A percentile compares a stretch with the other conserved stretches of the same genome.
phyloP scores from a whole-genome alignment of 2,113 vertebrate genomes.

The Camelus dromedarius region DNA sequence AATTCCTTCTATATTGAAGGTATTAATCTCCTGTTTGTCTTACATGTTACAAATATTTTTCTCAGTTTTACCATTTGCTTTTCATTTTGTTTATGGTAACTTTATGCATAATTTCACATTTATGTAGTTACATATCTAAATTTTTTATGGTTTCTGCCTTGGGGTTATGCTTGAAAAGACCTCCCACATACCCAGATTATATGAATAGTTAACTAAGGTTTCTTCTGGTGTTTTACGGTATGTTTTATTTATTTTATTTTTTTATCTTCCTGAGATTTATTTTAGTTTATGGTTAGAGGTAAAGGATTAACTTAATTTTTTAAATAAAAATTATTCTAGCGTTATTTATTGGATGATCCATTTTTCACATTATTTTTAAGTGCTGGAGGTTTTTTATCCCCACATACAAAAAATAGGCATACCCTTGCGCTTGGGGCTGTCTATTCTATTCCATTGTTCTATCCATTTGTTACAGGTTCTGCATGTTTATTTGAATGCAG shows the following conservation, averaged over 20 bases:
- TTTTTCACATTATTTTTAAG: constrained; percentile 39
- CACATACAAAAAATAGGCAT: neutral
- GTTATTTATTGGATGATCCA: neutral
- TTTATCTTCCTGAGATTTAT: constrained; percentile 4
- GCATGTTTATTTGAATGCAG: neutral
- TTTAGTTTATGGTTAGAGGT: neutral
- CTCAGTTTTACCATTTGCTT: constrained; percentile 53
- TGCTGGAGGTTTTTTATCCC: neutral
- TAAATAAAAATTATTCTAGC: neutral
- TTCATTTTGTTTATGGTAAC: constrained; percentile 54
- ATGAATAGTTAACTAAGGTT: constrained; percentile 11
- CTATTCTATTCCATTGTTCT: neutral
- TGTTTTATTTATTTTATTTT: neutral
- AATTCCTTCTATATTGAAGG: constrained; percentile 49
- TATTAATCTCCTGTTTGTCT: constrained; percentile 56
- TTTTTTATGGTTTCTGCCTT: constrained; percentile 50
- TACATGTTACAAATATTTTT: constrained; percentile 56
- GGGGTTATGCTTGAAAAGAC: constrained; percentile 19
- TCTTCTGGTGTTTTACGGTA: neutral
- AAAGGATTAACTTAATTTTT: constrained; percentile 26
- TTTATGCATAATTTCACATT: constrained; percentile 69
- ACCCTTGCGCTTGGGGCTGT: neutral
- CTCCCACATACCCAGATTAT: constrained; percentile 28
- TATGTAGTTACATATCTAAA: constrained; percentile 42
- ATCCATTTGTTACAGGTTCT: neutral